Evolutionary conservation across 2,888 invertebrate genomes (phyloP).

Genomic region (Rotaria macrura): DNA sequence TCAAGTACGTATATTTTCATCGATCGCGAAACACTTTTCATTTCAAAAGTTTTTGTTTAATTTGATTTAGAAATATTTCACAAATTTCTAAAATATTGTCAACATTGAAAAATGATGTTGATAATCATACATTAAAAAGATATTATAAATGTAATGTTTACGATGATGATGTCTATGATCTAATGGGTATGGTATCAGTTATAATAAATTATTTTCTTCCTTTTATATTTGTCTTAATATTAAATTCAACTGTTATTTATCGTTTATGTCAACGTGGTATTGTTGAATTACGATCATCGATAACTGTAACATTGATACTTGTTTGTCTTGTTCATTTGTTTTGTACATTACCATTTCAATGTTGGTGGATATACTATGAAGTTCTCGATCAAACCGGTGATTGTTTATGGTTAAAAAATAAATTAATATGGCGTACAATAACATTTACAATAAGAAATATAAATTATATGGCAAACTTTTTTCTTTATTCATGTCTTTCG

Average conservation of each 20-base stretch:
- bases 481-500: constrained; percentile 16
- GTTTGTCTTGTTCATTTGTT: neutral
- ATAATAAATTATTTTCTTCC: constrained; percentile 9
- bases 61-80: neutral
- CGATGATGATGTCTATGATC: neutral
- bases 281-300: neutral
- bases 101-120: neutral
- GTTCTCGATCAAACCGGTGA: neutral
- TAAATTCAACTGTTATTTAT: constrained; percentile 15
- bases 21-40: no score
- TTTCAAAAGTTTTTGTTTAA: no score
- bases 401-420: constrained; percentile 2
- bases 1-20: neutral
- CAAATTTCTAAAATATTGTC: neutral
- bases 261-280: constrained; percentile 10
- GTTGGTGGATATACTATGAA: constrained; percentile 6
- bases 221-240: neutral
- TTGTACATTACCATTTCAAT: constrained; percentile 10
- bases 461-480: constrained; percentile 16
- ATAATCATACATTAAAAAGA: neutral
- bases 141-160: neutral
- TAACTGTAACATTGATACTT: constrained; percentile 4
- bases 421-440: neutral
- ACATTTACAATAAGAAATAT: constrained; percentile 19
- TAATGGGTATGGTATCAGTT: neutral